Percentiles rank a stretch among this genome's conserved stretches.
Evolutionary conservation across 92 coral and sea anemone genomes (phyloP).

Genomic region (Porites evermanni): DNA sequence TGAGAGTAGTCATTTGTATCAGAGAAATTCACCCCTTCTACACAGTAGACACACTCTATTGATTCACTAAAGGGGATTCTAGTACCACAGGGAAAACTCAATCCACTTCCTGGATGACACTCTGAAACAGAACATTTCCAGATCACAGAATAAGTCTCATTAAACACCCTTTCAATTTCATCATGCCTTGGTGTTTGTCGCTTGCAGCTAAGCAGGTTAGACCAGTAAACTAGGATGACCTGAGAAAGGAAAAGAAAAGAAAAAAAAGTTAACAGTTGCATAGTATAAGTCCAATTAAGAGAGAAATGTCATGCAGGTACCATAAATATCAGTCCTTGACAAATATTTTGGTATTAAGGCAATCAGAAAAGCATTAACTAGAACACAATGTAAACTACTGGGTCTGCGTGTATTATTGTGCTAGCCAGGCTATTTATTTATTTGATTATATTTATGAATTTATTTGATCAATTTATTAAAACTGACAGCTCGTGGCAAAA

Average conservation of each 20-base stretch:
- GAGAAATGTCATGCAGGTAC: no score
- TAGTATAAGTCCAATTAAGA: no score
- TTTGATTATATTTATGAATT: no score
- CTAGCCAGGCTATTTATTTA: no score
- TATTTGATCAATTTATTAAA: no score
- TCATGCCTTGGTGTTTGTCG: conserved; percentile 5
- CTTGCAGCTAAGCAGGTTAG: neutral
- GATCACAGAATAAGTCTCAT: neutral
- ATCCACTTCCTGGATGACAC: conserved; percentile 31
- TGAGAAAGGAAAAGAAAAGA: neutral
- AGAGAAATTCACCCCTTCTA: conserved; percentile 12
- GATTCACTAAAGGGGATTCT: neutral
- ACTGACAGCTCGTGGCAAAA: no score
- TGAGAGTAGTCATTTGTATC: neutral
- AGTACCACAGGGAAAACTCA: conserved; percentile 37
- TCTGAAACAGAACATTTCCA: conserved; percentile 7
- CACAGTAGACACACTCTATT: conserved; percentile 28
- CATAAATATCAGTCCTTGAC: no score
- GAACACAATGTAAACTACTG: no score
- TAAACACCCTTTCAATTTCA: conserved; percentile 16
- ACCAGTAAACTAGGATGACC: neutral
- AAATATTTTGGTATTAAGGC: no score
- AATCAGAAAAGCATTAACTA: no score
- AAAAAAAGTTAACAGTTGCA: no score
- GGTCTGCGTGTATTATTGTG: no score